Conservation (phyloP, 2,113 vertebrate species). For the Myrmecophaga tridactyla region DNA sequence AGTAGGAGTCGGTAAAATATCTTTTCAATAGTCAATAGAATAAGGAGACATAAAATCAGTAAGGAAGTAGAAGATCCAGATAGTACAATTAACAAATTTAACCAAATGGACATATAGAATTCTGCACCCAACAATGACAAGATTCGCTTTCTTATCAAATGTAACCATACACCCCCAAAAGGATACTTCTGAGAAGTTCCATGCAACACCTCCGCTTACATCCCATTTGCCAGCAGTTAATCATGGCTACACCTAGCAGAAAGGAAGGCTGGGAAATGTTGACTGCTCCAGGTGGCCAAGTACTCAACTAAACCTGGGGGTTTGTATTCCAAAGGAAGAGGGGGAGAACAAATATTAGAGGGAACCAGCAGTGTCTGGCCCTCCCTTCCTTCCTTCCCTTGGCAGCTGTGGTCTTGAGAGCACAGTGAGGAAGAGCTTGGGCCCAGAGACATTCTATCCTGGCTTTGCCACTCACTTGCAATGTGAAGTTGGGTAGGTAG, state of each 20-base stretch:
- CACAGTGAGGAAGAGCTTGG: neutral
- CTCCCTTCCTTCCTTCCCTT: neutral
- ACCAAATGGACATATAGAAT: neutral
- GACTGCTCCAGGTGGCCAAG: neutral
- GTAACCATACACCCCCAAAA: neutral
- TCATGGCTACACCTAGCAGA: too few relatives aligned
- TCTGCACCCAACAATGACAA: neutral
- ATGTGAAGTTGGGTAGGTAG: neutral
- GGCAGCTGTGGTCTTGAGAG: neutral
- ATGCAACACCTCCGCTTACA: fast-evolving
- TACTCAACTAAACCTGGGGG: neutral
- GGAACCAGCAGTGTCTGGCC: neutral
- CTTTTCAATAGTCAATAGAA: neutral
- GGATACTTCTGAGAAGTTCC: neutral
- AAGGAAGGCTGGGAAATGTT: neutral
- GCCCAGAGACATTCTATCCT: neutral
- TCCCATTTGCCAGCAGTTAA: neutral
- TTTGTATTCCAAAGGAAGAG: neutral
- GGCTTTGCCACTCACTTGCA: neutral
- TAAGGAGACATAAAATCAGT: neutral
- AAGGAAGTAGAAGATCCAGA: neutral
- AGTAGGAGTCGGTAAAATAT: neutral
- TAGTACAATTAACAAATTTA: neutral
- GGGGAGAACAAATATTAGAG: neutral
- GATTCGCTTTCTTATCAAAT: neutral